Evolutionary conservation across 2,797 vertebrate species (phyloP).

Genomic region (Macroramphosus scolopax): DNA sequence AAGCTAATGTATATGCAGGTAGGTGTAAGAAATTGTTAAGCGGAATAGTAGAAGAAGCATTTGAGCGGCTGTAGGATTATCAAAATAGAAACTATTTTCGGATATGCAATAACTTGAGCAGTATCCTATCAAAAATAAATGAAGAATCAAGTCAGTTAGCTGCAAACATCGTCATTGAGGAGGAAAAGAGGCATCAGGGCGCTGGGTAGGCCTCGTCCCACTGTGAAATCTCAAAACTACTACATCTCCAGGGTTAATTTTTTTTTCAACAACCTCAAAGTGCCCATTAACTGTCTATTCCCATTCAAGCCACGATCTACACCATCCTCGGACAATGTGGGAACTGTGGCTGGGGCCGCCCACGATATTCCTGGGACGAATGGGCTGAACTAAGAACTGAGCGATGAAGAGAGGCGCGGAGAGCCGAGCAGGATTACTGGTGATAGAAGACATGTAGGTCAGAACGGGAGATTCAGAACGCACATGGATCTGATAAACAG

Average conservation of each 20-base stretch:
- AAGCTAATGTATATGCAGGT: slow-evolving; percentile 7
- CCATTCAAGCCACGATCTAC: slow-evolving; percentile 63
- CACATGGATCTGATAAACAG: slow-evolving; percentile 37
- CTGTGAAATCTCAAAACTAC: slow-evolving; percentile 67
- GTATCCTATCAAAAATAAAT: slow-evolving; percentile 6
- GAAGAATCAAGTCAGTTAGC: too few species aligned
- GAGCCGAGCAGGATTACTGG: slow-evolving; percentile 33
- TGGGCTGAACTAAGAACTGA: slow-evolving; percentile 28
- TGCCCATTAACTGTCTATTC: slow-evolving; percentile 78
- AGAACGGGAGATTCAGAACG: slow-evolving; percentile 28
- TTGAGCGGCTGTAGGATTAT: too few species aligned
- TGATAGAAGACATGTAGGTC: slow-evolving; percentile 59
- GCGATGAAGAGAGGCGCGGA: too few species aligned
- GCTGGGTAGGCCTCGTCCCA: slow-evolving; percentile 46
- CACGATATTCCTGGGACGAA: slow-evolving; percentile 56
- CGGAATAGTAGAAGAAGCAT: background rate
- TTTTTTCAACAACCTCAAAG: slow-evolving; percentile 74
- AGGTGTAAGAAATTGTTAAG: slow-evolving; percentile 1
- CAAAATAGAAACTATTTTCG: too few species aligned
- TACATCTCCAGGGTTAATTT: slow-evolving; percentile 72
- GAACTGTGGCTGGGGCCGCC: slow-evolving; percentile 64
- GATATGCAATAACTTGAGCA: too few species aligned
- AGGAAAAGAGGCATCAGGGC: slow-evolving; percentile 34
- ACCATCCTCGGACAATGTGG: slow-evolving; percentile 57
- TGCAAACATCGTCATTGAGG: background rate